Percentiles rank a stretch among this genome's conserved stretches.
Evolutionary conservation across 2,113 vertebrate species (phyloP).

Genomic region (Australoheros scitulus): DNA sequence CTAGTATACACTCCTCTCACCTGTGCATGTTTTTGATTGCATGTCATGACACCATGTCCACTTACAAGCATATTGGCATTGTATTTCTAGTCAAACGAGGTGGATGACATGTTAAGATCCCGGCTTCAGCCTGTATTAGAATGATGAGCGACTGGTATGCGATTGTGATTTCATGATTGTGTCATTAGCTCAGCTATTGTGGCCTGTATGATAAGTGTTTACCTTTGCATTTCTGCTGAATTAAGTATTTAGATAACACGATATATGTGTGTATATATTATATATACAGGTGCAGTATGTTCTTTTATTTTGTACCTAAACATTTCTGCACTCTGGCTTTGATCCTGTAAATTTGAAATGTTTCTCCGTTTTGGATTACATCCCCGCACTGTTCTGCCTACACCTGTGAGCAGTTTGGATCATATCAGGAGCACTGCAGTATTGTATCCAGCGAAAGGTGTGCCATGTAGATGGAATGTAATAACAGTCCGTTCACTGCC

Average conservation of each 20-base stretch:
- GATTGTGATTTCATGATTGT: not conserved
- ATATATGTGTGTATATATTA: not conserved
- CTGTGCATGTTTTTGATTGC: not conserved
- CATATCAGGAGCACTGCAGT: slow-evolving; percentile 1
- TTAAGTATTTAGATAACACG: not conserved
- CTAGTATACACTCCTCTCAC: not conserved
- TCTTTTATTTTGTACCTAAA: not conserved
- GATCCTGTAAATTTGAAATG: not conserved
- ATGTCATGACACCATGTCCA: not conserved
- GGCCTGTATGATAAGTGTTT: not conserved
- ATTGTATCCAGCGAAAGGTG: not conserved
- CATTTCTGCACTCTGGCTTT: slow-evolving; percentile 10
- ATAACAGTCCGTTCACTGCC: slow-evolving; percentile 51
- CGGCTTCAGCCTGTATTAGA: not conserved
- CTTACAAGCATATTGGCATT: not conserved
- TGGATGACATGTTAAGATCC: not conserved
- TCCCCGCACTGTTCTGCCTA: not conserved
- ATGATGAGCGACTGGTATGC: not conserved
- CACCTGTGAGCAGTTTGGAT: not conserved
- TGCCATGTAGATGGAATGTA: not conserved
- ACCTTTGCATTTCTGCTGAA: not conserved
- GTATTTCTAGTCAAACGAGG: not conserved
- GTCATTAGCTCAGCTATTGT: not conserved
- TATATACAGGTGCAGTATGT: not conserved
- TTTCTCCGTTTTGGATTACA: not conserved